phyloP scores from a whole-genome alignment of 2,797 vertebrate species.

The Pogoniulus pusillus region DNA sequence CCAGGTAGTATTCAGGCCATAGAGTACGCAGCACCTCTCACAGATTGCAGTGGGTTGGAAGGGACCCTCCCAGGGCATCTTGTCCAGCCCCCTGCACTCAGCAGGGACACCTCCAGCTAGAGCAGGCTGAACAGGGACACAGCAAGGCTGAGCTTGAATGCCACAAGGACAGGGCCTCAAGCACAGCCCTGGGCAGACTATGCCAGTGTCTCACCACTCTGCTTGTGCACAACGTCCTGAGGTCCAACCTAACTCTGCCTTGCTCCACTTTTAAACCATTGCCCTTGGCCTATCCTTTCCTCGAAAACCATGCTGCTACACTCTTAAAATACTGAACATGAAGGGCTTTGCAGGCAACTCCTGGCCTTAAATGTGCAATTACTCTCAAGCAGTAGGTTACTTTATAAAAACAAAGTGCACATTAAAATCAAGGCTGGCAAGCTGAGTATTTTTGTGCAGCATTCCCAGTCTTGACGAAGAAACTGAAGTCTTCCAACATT shows the following conservation, averaged over 20 bases:
- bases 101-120: too few relatives aligned
- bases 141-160: too few relatives aligned
- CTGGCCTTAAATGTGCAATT: background rate
- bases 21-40: background rate
- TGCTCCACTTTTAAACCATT: too few relatives aligned
- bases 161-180: too few relatives aligned
- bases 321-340: background rate
- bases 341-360: background rate
- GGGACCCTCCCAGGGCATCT: too few relatives aligned
- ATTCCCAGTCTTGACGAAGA: background rate
- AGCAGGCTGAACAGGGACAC: too few relatives aligned
- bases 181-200: too few relatives aligned
- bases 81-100: too few relatives aligned
- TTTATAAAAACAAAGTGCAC: background rate
- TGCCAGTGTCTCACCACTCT: too few relatives aligned
- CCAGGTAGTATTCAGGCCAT: background rate
- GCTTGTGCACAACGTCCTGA: too few relatives aligned
- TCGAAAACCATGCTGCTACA: background rate
- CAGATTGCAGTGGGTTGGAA: too few relatives aligned
- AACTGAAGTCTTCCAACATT: background rate
- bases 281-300: background rate
- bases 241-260: too few relatives aligned
- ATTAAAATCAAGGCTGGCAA: background rate
- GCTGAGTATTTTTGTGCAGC: background rate
- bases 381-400: background rate